Percentiles rank a stretch among this genome's conserved stretches.
Evolutionary conservation across 2,888 invertebrate genomes (phyloP).

Genomic region (Loripinus fragilis): DNA sequence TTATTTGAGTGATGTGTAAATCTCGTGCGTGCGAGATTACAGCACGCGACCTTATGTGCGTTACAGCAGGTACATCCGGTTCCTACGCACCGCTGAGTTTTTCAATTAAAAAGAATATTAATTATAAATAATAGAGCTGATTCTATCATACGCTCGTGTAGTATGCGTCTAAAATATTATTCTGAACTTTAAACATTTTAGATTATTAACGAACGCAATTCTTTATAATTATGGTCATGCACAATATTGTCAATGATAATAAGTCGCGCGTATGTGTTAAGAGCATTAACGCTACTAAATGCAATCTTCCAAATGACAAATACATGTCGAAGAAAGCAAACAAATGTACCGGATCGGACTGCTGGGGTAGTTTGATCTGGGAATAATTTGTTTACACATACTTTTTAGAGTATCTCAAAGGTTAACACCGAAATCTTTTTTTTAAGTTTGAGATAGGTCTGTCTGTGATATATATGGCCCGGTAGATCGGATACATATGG

Average conservation of each 20-base stretch:
- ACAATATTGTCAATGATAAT: not conserved
- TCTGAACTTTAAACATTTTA: not conserved
- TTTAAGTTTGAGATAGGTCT: no score
- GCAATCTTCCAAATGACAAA: no score
- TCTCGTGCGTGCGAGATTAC: slow-evolving; percentile 14
- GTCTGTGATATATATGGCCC: no score
- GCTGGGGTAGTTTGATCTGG: no score
- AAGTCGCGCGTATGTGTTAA: no score
- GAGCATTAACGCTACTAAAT: no score
- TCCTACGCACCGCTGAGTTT: slow-evolving; percentile 3
- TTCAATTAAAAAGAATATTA: slow-evolving; percentile 18
- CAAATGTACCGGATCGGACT: no score
- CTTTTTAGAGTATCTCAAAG: no score
- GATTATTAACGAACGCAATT: not conserved
- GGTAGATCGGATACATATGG: no score
- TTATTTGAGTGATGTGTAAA: slow-evolving; percentile 14
- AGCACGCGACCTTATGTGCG: slow-evolving; percentile 9
- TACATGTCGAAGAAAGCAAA: no score
- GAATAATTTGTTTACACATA: no score
- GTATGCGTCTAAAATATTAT: not conserved
- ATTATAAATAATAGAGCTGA: slow-evolving; percentile 4
- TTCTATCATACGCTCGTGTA: not conserved
- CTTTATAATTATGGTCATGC: not conserved
- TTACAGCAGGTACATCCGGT: slow-evolving; percentile 18
- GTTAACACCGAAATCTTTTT: no score